A percentile compares a stretch with the other conserved stretches of the same genome.
Conservation (phyloP, 2,113 vertebrate genomes). For the Malurus melanocephalus region DNA sequence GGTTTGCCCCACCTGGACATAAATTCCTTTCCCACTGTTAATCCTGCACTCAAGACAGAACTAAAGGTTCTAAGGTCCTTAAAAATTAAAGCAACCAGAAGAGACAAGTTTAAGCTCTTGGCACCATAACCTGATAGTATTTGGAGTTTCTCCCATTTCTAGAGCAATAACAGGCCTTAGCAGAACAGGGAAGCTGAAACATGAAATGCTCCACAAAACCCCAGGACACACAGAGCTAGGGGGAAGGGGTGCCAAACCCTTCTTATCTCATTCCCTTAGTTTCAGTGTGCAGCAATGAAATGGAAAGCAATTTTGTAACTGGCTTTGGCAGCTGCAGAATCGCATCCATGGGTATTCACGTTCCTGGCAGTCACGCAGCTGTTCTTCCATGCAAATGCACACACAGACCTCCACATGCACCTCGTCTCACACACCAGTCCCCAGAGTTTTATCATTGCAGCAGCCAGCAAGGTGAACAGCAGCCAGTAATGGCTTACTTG, state of each 20-base stretch:
- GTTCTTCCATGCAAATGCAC: neutral
- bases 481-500: neutral
- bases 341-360: accelerated
- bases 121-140: neutral
- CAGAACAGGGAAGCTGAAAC: neutral
- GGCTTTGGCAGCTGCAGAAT: neutral
- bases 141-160: neutral
- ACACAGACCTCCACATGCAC: accelerated
- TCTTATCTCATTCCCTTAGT: neutral
- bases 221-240: neutral
- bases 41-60: neutral
- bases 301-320: conserved; percentile 4
- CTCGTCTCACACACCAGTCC: neutral
- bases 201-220: neutral
- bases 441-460: accelerated
- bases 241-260: conserved; percentile 7
- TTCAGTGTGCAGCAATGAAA: conserved; percentile 1
- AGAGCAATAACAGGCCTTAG: neutral
- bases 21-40: conserved; percentile 14
- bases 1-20: neutral
- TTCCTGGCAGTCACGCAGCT: neutral
- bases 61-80: neutral
- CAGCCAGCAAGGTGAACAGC: neutral
- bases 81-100: neutral
- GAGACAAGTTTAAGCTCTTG: neutral